These are phyloP conservation scores for Orthonyx spaldingii DNA, from an alignment of 2,113 vertebrate species.

Conservation along the genomic window DNA sequence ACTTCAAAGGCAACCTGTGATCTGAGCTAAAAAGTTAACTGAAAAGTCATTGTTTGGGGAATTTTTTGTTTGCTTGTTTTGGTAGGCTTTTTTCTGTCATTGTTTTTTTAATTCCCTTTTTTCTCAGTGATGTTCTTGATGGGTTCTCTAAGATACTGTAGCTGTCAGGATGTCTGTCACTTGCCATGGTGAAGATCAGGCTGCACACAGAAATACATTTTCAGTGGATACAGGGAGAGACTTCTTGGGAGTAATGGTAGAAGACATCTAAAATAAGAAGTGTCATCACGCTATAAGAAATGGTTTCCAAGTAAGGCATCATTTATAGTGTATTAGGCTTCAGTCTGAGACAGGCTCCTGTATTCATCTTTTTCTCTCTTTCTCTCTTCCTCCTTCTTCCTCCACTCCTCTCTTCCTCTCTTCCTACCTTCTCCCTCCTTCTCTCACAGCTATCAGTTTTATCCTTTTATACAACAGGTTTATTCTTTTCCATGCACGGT, in stretches of 20 bases:
- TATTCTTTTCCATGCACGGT: neutral
- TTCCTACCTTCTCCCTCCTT: no score
- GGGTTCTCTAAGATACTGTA: neutral
- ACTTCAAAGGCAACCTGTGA: neutral
- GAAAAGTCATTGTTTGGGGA: no score
- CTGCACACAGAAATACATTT: neutral
- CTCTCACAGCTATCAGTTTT: neutral
- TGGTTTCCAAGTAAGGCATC: neutral
- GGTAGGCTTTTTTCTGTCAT: accelerated
- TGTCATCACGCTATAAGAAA: neutral
- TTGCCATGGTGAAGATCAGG: neutral
- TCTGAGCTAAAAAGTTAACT: neutral
- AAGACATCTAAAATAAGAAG: neutral
- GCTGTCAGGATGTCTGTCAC: neutral
- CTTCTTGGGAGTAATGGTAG: neutral
- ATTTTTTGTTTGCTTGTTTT: neutral
- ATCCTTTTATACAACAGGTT: neutral
- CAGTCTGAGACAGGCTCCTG: neutral
- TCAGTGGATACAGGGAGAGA: neutral
- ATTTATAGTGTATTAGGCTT: neutral
- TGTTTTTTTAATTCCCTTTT: neutral
- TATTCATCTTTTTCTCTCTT: neutral
- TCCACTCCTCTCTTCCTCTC: neutral
- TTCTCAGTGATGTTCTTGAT: neutral
- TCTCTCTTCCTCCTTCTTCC: neutral